Base-by-base conservation (phyloP, 2,113 vertebrate species). In the Trachemys scripta region DNA sequence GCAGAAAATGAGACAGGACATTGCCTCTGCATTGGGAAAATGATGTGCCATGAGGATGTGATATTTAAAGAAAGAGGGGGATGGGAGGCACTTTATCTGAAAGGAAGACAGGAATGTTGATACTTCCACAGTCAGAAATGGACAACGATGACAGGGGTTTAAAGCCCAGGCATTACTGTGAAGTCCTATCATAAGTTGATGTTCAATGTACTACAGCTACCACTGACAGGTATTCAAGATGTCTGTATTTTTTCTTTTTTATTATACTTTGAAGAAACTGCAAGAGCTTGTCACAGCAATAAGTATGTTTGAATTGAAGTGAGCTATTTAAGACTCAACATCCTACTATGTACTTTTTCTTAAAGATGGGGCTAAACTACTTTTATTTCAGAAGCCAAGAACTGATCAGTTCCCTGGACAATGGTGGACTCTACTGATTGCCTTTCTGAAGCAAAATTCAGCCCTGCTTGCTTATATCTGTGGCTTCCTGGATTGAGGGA, bases 281-380 rank as follows among this genome's bases (percentile, higher is more conserved):
- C 19, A 79, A 1, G 90, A 97, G 87, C 59, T 94, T 93, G 79
- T 92, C 83, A 88, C 65, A 87, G 93, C 84, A 86, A 81, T 94
- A 96, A 96, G 93, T 93, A 91, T 53, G 65, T 97, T 89, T 94
- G 87, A 96, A 95, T 59, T 75, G 62, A 92, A 91, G 92, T 76
- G 38, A 95, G 42, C 80, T 97, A 72, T 89, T 95, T 93, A 94
- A 69, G 56, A 96, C 90, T 91, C 54, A 95, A 84, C 92, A 93
- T 78, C 8, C 1, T 0, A 92, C 88, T 93, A 89, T 82, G 89
- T 82, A 88, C 45, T 91, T 83, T 75, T 92, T 85, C 9, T 81
- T 92, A 87, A 93, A 94, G 57, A 79, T 50, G 20, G 17, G 79
- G 42, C 90, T 92, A 95, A 97, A 91, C 4, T 87, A 24, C 84